Base-by-base conservation (phyloP, 2,888 invertebrate species). In the Lacanobia wlatinum region DNA sequence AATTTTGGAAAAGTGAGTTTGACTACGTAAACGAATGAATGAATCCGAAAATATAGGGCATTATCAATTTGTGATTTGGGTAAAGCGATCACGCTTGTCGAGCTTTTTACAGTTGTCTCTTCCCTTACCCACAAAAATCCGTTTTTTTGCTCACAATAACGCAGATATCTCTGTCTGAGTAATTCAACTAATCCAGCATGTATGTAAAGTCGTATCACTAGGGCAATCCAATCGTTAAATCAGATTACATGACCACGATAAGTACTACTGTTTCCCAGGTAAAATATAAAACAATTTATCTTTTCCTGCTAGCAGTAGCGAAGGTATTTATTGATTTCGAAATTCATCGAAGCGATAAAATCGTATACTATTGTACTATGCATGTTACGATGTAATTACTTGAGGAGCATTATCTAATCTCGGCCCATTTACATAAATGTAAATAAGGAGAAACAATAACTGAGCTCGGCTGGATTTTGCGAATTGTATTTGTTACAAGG, bases 301-400 rank as follows among this genome's bases (percentile, higher is more conserved):
- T 82, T 78, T 88, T 87, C 85, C 82, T 48, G 83, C 75, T 82
- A 86, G 80, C 80, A 72, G 86, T 85, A 82, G 82, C 83, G 43
- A 23, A 69, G 70, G 70, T 65, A 83, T 83, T 84, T 84, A 85
- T 84, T 84, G 84, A 88, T 87, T 87, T 74, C 60, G 70, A 75
- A 84, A 80, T 87, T 89, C 88, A 82, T 76, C 80, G 89, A 89
- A 89, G 28, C 50, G 88, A 89, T 89, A 86, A 73, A 48, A 84
- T 87, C 78, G 59, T 64, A 60, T 67, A 76, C 68, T 76, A 75
- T 78, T 74, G 82, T 71, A 70, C 74, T 78, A 83, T 84, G 78
- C 82, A 83, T 83, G 74, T 75, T 81, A 78, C 80, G 77, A 70
- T 76, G 82, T 87, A 81, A 86, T 87, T 83, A 86, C 65, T 69